Percentiles rank a stretch among this genome's conserved stretches.
Evolutionary conservation across 2,888 invertebrate species (phyloP).

Genomic region (Cataglyphis albicans): DNA sequence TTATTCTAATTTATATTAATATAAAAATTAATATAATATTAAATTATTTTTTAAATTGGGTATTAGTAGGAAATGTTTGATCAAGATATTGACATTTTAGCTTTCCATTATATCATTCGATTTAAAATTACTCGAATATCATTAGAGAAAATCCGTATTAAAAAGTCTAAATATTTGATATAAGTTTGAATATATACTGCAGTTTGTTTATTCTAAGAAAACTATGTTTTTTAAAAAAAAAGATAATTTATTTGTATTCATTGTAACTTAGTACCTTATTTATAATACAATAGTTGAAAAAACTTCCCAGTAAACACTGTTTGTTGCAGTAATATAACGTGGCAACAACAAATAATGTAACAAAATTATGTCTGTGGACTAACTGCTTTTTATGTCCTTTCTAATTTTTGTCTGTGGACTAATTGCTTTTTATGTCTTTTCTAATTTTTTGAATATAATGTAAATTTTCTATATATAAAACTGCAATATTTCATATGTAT

Average conservation of each 20-base stretch:
- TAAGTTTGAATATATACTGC: not conserved
- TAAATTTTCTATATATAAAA: not conserved
- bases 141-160: not conserved
- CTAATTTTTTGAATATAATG: not conserved
- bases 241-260: not conserved
- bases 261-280: not conserved
- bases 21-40: too few species aligned
- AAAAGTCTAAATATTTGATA: not conserved
- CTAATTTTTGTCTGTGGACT: not conserved
- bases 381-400: not conserved
- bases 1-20: too few species aligned
- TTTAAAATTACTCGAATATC: not conserved
- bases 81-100: not conserved
- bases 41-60: slow-evolving; percentile 4
- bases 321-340: not conserved
- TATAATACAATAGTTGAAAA: too few species aligned
- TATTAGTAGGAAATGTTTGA: slow-evolving; percentile 16
- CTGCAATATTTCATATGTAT: not conserved
- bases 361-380: too few species aligned
- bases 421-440: not conserved
- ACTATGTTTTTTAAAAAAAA: not conserved
- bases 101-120: not conserved
- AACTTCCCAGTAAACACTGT: not conserved
- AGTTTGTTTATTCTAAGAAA: not conserved
- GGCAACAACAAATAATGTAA: not conserved